Percentiles rank a stretch among this genome's conserved stretches.
Evolutionary conservation across 2,113 vertebrate species (phyloP).

Genomic region (Falcunculus frontatus): DNA sequence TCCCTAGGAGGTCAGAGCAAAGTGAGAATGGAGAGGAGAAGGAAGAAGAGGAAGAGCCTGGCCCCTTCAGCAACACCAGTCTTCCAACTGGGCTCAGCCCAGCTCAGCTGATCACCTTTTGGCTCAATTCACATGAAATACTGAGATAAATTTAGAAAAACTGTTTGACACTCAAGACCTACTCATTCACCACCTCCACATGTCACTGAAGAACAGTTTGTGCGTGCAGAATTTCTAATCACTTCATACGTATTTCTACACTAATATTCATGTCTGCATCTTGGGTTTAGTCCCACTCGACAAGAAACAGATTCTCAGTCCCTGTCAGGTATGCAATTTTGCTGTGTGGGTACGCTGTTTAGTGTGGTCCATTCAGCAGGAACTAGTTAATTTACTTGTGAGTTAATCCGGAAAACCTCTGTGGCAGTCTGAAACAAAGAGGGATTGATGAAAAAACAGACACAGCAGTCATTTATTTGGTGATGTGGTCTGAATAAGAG

Average conservation of each 20-base stretch:
- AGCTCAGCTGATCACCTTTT: background rate
- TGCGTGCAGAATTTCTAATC: background rate
- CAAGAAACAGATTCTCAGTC: background rate
- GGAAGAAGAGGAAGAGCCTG: background rate
- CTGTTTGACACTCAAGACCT: background rate
- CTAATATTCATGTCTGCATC: background rate
- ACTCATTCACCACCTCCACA: background rate
- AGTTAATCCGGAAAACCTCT: constrained; percentile 22
- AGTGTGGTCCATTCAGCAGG: background rate
- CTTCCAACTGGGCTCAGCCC: background rate
- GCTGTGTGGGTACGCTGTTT: background rate
- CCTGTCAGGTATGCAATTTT: background rate
- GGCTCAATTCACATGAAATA: background rate
- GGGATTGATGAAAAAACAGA: constrained; percentile 30
- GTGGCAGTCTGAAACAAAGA: constrained; percentile 33
- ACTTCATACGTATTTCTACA: background rate
- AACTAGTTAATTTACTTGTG: constrained; percentile 1
- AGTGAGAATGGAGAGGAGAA: background rate
- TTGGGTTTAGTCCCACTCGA: background rate
- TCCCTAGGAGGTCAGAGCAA: background rate
- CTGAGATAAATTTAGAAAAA: background rate
- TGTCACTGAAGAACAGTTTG: background rate
- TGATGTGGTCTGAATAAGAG: constrained; percentile 28
- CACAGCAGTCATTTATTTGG: constrained; percentile 23
- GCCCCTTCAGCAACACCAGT: background rate